Percentiles rank a stretch among this genome's conserved stretches.
These are phyloP conservation scores for Pagetopsis macropterus DNA, from an alignment of 2,797 vertebrate species.

Conservation along the genomic window DNA sequence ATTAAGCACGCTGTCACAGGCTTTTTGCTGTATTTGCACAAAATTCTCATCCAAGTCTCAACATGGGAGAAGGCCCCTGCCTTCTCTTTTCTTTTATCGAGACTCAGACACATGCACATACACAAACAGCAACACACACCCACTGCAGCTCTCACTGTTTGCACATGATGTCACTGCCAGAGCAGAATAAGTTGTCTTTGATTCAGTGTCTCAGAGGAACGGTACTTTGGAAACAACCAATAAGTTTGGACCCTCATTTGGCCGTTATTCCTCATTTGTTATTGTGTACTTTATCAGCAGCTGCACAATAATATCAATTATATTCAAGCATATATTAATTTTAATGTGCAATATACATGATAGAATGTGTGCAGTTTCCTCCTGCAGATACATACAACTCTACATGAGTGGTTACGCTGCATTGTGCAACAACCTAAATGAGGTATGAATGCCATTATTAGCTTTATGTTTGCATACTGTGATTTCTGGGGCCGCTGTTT, in stretches of 20 bases:
- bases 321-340: conserved; percentile 19
- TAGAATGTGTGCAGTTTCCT: conserved; percentile 17
- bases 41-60: conserved; percentile 82
- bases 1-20: conserved; percentile 84
- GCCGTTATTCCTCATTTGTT: conserved; percentile 45
- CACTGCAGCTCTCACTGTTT: conserved; percentile 65
- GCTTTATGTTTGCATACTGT: conserved; percentile 23
- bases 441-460: conserved; percentile 31
- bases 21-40: conserved; percentile 83
- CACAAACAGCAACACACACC: conserved; percentile 30
- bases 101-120: conserved; percentile 16
- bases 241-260: conserved; percentile 47
- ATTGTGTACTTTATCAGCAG: conserved; percentile 30
- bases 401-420: conserved; percentile 33
- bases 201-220: conserved; percentile 70
- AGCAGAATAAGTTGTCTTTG: conserved; percentile 60
- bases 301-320: conserved; percentile 30
- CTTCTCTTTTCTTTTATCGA: conserved; percentile 64
- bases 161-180: conserved; percentile 68
- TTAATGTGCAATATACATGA: conserved; percentile 15
- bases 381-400: conserved; percentile 12
- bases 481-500: conserved; percentile 45
- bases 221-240: conserved; percentile 64
- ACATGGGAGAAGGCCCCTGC: conserved; percentile 82
- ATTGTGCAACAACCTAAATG: conserved; percentile 25